Conservation (phyloP, 2,797 vertebrate genomes). For the Telmatherina bonti region DNA sequence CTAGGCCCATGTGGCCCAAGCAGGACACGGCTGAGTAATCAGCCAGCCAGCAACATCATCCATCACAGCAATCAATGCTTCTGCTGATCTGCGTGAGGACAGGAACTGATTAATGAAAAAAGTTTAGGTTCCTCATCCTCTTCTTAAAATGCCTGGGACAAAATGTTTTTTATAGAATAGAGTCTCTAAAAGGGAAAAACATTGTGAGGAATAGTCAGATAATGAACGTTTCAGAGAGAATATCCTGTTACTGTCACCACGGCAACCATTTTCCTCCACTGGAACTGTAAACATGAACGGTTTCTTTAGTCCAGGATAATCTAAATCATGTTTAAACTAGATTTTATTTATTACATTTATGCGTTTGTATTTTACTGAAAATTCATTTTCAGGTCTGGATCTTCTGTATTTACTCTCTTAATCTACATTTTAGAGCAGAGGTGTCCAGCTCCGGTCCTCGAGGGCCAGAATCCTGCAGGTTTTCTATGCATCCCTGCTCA, state of each 20-base stretch:
- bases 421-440: slow-evolving; percentile 20
- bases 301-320: slow-evolving; percentile 43
- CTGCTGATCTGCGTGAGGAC: slow-evolving; percentile 39
- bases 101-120: slow-evolving; percentile 47
- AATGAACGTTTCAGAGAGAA: slow-evolving; percentile 12
- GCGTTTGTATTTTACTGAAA: slow-evolving; percentile 34
- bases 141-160: slow-evolving; percentile 48
- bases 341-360: slow-evolving; percentile 57
- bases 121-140: slow-evolving; percentile 34
- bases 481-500: no score
- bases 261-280: slow-evolving; percentile 6
- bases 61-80: slow-evolving; percentile 59
- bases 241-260: slow-evolving; percentile 10
- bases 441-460: no score
- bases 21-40: slow-evolving; percentile 59
- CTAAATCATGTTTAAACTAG: slow-evolving; percentile 39
- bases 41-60: slow-evolving; percentile 43
- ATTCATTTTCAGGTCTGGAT: slow-evolving; percentile 50
- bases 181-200: slow-evolving; percentile 44
- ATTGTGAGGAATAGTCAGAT: slow-evolving; percentile 1
- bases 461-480: no score
- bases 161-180: slow-evolving; percentile 47
- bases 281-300: slow-evolving; percentile 63
- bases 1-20: slow-evolving; percentile 38
- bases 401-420: slow-evolving; percentile 16